Evolutionary conservation across 1,140 invertebrate genomes (phyloP), one percentile per base, ranked within the genome.

Genomic region (Drosophila arizonae): DNA sequence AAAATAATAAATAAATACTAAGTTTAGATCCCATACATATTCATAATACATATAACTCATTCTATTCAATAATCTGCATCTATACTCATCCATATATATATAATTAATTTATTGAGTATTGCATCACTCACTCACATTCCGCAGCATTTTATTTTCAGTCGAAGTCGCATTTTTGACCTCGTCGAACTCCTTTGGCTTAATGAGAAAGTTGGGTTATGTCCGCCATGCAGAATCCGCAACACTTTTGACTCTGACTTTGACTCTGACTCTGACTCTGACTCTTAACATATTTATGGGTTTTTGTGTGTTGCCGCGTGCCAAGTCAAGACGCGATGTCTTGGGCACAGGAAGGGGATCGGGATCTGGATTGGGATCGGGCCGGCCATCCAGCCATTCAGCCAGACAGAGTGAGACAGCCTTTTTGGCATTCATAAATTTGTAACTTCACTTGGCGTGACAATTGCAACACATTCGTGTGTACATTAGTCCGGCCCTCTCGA

Each of bases 351-450:
- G 8, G 33, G 33, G 33, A 54, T 52, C 28, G 41, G 26, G 26
- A 52, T 51, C 24, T 9, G 50, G 13, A 54, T 52, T 28, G 41
- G 26, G 26, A 52, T 51, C 24, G 24, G 50, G 26, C 24, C 26
- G n/a, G 24, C 46, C 28, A 30, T 30, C 33, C 33, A 51, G 48
- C 11, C 24, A 26, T 4, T 56, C 26, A 17, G 51, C n/a, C 51
- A 36, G 28, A 15, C 28, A 17, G 71, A 36, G 71, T 45, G 62
- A 65, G 58, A 43, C 52, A 63, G 75, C 76, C 82, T 87, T 87
- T 87, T 87, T 87, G 82, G 82, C 84, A 90, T 90, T 90, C 89
- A 90, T 90, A 90, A 90, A 90, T 90, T 90, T 88, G 81, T 90
- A 80, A 85, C 81, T 90, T 90, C 81, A 90, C 89, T 90, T 85